phyloP scores from a whole-genome alignment of 2,888 invertebrate species.

The Volucella inflata region DNA sequence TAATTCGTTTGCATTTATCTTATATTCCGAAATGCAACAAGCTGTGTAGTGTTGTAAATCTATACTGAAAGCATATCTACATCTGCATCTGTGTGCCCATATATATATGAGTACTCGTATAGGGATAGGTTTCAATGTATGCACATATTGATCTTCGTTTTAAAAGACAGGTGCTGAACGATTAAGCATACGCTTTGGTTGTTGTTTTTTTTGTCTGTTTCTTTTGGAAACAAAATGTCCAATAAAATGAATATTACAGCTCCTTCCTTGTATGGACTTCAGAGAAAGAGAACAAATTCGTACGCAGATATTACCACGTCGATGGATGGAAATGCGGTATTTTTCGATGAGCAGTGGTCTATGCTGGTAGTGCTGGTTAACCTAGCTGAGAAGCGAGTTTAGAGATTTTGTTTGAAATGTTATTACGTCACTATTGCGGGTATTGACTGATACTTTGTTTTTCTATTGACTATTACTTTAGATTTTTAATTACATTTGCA shows the following conservation, averaged over 20 bases:
- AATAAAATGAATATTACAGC: slow-evolving; percentile 56
- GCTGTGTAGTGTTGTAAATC: slow-evolving; percentile 66
- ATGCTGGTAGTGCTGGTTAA: slow-evolving; percentile 9
- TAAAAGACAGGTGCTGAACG: slow-evolving; percentile 70
- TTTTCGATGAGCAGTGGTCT: slow-evolving; percentile 24
- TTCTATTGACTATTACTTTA: no score
- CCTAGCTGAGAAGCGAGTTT: slow-evolving; percentile 2
- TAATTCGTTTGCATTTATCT: slow-evolving; percentile 59
- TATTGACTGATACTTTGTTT: no score
- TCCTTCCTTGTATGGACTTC: slow-evolving; percentile 14
- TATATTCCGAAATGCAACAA: slow-evolving; percentile 66
- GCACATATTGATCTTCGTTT: slow-evolving; percentile 39
- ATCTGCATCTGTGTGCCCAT: slow-evolving; percentile 57
- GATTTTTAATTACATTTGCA: no score
- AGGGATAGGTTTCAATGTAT: background rate
- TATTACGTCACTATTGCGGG: background rate
- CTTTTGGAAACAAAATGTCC: slow-evolving; percentile 63
- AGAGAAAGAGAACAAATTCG: slow-evolving; percentile 47
- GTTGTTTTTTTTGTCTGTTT: slow-evolving; percentile 27
- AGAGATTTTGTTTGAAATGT: slow-evolving; percentile 10
- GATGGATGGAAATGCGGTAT: slow-evolving; percentile 27
- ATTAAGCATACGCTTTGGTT: slow-evolving; percentile 59
- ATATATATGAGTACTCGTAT: background rate
- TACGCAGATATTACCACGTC: slow-evolving; percentile 57
- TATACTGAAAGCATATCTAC: slow-evolving; percentile 39